Conservation (phyloP, 2,888 invertebrate species). For the Ametastegia equiseti region DNA sequence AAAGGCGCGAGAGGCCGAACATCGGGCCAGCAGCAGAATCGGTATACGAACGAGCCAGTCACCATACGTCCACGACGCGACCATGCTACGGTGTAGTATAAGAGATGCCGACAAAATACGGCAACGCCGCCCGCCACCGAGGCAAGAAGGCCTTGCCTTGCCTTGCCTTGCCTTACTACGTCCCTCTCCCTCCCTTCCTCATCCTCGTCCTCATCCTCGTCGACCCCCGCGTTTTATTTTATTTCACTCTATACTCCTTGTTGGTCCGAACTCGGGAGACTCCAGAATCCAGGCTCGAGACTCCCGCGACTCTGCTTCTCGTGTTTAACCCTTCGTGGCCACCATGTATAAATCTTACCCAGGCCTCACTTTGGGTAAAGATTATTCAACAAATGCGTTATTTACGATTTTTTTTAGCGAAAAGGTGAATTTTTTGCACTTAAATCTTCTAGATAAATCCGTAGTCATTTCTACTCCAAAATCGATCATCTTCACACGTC, state of each 20-base stretch:
- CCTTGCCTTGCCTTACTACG: slow-evolving; percentile 42
- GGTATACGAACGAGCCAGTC: background rate
- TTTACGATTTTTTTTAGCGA: too few relatives aligned
- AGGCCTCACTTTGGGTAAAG: too few relatives aligned
- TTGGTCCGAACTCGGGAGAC: background rate
- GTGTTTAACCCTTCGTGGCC: too few relatives aligned
- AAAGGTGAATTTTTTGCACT: too few relatives aligned
- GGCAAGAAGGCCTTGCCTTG: slow-evolving; percentile 15
- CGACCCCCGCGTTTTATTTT: slow-evolving; percentile 1
- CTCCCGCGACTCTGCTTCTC: background rate
- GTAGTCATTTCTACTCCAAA: too few relatives aligned
- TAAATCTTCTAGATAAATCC: too few relatives aligned
- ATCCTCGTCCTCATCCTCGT: too few relatives aligned
- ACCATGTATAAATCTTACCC: too few relatives aligned
- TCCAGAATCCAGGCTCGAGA: slow-evolving; percentile 3
- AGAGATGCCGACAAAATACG: slow-evolving; percentile 31
- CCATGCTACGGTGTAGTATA: background rate
- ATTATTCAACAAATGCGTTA: too few relatives aligned
- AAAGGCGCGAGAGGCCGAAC: background rate
- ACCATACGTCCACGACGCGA: background rate
- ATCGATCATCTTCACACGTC: too few relatives aligned
- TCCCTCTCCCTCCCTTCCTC: slow-evolving; percentile 46
- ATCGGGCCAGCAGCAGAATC: background rate
- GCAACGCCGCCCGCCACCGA: slow-evolving; percentile 7
- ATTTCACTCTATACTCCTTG: background rate